phyloP scores from a whole-genome alignment of 2,888 invertebrate genomes.

The Hyposoter didymator region DNA sequence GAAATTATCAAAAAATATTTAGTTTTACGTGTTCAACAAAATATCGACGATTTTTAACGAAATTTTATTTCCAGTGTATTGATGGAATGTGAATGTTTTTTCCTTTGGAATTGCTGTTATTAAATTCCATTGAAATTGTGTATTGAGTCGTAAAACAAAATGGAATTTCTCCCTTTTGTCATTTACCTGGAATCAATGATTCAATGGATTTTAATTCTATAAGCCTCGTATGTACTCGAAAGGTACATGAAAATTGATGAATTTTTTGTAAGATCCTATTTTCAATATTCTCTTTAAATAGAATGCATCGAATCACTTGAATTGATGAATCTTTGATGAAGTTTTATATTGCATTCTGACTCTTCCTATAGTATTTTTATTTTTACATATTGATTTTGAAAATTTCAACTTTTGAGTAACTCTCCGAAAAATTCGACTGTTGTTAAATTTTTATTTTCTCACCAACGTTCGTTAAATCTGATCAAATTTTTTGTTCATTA shows the following conservation, averaged over 20 bases:
- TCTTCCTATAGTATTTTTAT: neutral
- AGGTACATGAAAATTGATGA: constrained; percentile 10
- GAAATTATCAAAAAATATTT: too few species aligned
- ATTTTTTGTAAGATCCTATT: neutral
- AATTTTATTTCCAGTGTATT: too few species aligned
- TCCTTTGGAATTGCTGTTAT: neutral
- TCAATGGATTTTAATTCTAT: constrained; percentile 2
- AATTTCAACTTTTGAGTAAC: neutral
- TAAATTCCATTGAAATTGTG: neutral
- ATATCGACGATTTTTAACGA: too few species aligned
- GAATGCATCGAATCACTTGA: neutral
- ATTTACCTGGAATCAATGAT: neutral
- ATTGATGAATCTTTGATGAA: constrained; percentile 24
- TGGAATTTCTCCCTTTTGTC: neutral
- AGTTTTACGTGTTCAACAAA: too few species aligned
- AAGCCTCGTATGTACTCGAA: neutral
- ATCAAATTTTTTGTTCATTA: constrained; percentile 9
- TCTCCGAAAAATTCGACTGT: neutral
- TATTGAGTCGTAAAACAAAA: neutral
- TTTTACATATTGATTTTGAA: neutral
- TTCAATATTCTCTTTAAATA: neutral
- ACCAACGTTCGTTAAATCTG: neutral
- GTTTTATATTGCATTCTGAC: neutral
- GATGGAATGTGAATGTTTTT: neutral
- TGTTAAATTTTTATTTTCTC: constrained; percentile 12